Evolutionary conservation across 2,113 vertebrate genomes (phyloP), one percentile per base, ranked within the genome.

Genomic region (Microtus oregoni): DNA sequence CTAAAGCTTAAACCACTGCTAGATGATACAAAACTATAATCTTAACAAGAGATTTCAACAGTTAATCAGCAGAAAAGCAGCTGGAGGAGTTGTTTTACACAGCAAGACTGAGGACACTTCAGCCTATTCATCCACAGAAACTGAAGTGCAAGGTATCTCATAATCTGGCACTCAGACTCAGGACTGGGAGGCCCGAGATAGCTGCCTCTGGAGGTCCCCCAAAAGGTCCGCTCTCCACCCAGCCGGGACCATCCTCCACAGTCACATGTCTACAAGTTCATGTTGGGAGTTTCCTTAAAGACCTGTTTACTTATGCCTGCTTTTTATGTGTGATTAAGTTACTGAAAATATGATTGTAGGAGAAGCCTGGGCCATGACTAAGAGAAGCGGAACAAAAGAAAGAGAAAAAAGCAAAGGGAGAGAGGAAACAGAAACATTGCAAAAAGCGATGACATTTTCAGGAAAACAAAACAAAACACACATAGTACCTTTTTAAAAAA

Each of bases 11-110:
- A 90, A 92, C 94, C 50, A 95, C 30, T 86, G 67, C 67, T 87
- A 83, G 7, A 3, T 65, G 28, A 89, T 93, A 89, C 2, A 44
- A 76, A 91, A 86, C 67, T 89, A 70, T 72, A 93, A 81, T 3
- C 19, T 82, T 63, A 95, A 90, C 15, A 92, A 93, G 70, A 88
- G 35, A 89, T 30, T 89, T 89, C 15, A 81, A 67, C 30, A 94
- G 77, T 82, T 70, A 79, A 50, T 90, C 44, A 38, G 52, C 32
- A 87, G 32, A 26, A 77, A 35, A 77, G 19, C 55, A 65, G 44
- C 38, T 28, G 38, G 7, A 89, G n/a, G 4, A 67, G 19, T 7
- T 55, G 28, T 73, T 41, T 50, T 67, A 35, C 2, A 32, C 4
- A 89, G 73, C 78, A 50, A 86, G 77, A 41, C 52, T 50, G 17